Base-by-base conservation (phyloP, 2,888 invertebrate species). In the Eubasilissa splendida region DNA sequence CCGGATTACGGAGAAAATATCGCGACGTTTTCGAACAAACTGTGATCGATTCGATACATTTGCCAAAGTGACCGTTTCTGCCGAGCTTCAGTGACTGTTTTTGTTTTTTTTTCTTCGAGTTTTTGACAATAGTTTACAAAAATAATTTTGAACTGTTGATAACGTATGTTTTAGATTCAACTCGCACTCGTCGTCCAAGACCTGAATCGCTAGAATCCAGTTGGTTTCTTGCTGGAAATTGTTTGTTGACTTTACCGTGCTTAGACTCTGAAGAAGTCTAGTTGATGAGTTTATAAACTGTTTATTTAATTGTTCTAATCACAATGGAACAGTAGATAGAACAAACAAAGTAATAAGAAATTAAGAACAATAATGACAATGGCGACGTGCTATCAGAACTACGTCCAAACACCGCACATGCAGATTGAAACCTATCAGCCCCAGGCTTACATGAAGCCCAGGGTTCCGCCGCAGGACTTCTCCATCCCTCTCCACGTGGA, bases 401-500 rank as follows among this genome's bases (percentile, higher is more conserved):
- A 81, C n/a, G 58, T 70, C 3, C 81, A 78, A 56, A 42, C 68
- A 3, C 63, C 76, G 14, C 70, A 71, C 9, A 31, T 74, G 31
- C 81, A 77, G 59, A 66, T 81, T 60, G 81, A 81, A 58, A 70
- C 78, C 22, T 81, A 76, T 54, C 78, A 78, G 56, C 76, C 81
- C 53, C 77, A 66, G 70, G 65, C 53, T 12, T 81, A 78, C 56
- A 78, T 79, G 75, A 81, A 81, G 65, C 80, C 80, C 31, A 56
- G 77, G 53, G 77, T 77, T 7, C 77, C 78, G 3, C 66, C 81
- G 2, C 66, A 63, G 56, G 94, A 94, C 86, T 94, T 93, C 87
- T 92, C 92, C 85, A 91, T 93, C 86, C 94, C 94, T 80, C 88
- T 94, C 84, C 94, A 94, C 87, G 94, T 94, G 85, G 94, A 94